Percentiles rank a stretch among this genome's conserved stretches.
These are phyloP conservation scores for Parasteatoda lunata DNA, from an alignment of 2,888 invertebrate species.

Conservation along the genomic window DNA sequence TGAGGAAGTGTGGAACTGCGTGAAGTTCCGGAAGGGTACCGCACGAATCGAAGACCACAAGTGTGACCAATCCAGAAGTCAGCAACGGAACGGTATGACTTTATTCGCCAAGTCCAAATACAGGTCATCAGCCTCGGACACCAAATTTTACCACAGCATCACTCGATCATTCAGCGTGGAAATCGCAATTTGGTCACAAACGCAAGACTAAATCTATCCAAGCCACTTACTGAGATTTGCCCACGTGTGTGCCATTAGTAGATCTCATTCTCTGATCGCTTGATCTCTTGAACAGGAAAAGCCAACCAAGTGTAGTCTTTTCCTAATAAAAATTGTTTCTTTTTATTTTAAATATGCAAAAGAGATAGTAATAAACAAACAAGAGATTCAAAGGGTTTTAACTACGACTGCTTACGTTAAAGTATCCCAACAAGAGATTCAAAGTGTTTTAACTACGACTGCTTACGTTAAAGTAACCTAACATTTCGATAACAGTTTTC, in stretches of 20 bases:
- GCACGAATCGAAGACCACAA: conserved; percentile 65
- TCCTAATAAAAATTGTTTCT: no score
- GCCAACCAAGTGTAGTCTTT: no score
- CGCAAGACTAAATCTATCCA: conserved; percentile 46
- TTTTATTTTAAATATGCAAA: no score
- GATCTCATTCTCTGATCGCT: conserved; percentile 20
- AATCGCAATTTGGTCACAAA: conserved; percentile 54
- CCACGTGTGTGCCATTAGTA: conserved; percentile 42
- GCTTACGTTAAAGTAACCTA: no score
- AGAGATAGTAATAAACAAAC: no score
- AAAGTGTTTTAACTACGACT: no score
- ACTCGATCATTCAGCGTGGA: conserved; percentile 50
- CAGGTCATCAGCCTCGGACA: conserved; percentile 55
- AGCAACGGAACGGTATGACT: conserved; percentile 64
- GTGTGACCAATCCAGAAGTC: conserved; percentile 62
- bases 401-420: no score
- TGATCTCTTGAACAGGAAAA: not conserved
- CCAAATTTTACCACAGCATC: conserved; percentile 34
- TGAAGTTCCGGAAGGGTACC: conserved; percentile 65
- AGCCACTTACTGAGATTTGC: conserved; percentile 7
- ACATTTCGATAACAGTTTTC: no score
- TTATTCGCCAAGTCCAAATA: conserved; percentile 48
- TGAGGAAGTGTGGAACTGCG: conserved; percentile 59
- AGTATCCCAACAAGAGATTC: no score
- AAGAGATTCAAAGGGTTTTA: no score